Evolutionary conservation across 2,113 vertebrate genomes (phyloP), one percentile per base, ranked within the genome.

Genomic region (Polypterus bichir): DNA sequence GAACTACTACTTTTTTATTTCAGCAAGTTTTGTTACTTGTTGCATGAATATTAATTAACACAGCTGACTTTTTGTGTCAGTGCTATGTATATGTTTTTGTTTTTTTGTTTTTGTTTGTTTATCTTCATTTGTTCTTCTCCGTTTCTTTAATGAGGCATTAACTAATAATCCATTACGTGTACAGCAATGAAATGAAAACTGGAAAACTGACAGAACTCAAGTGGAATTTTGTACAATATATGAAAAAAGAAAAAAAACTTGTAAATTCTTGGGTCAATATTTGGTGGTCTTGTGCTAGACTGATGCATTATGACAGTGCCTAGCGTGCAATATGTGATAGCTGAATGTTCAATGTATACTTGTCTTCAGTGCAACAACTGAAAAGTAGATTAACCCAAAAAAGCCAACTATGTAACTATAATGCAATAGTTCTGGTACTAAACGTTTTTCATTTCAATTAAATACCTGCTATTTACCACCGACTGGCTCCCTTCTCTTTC

Each of bases 21-120:
- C 92, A 94, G 93, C 93, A 97, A 93, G 91, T 95, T 95, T 89
- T 81, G 83, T 96, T 92, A 96, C 91, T 94, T 97, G 91, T 96
- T 92, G 92, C 93, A 97, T 96, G 93, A 95, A 79, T 88, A 87
- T 92, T 27, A 27, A 27, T 27, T 94, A 96, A 94, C 92, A 92
- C 83, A 85, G 86, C 93, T 97, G 94, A 97, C 92, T 94, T 97
- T 95, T 90, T 95, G 94, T 95, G 92, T 95, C 92, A 93, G 92
- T 94, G 87, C 87, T 82, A 89, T 95, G 90, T 97, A 93, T 86
- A 93, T 94, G 91, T 92, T 84, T 79, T 78, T 84, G 85, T 88
- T 88, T 83, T 81, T 82, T 81, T 87, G 46, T 46, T 65, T 72
- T 63, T 49, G 64, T 63, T 47, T 67, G 58, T 47, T 57, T 48